Base-by-base conservation (phyloP, 2,797 vertebrate genomes). In the Melanotaenia maccullochi region DNA sequence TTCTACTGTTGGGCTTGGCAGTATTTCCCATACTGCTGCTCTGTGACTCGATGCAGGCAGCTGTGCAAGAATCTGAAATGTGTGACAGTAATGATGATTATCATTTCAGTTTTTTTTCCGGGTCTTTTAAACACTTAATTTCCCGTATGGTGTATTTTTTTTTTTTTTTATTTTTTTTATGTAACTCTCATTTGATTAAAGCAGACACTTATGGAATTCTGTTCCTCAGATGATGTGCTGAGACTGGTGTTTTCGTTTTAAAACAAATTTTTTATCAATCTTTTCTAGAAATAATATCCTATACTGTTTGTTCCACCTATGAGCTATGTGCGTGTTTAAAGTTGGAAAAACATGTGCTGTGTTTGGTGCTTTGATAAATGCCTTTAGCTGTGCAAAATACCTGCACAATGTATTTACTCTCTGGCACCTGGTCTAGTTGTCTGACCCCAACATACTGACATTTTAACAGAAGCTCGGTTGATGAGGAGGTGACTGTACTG, bases 151-250 rank as follows among this genome's bases (percentile, higher is more conserved):
- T 92, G 86, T 85, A 65, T 75, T 86, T 85, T 92, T 85, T 92
- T 92, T 94, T 93, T 93, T 30, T 71, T 49, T 32, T 24, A 24
- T 2, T 92, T 92, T 94, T 94, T 93, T 38, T 69, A 49, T 38
- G 64, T 56, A 47, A 56, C 61, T 65, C 33, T 12, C 47, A 36
- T 61, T 73, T 62, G 40, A 52, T 74, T 60, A 91, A 71, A 88
- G 82, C 89, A 93, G 6, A 47, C 42, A 47, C 18, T 20, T 47
- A 44, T 44, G 42, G 20, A 20, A 18, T 44, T 44, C 16, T 44
- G 42, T 67, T 36, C 32, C 22, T 25, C 33, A 51, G 9, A 70
- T 56, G 18, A 70, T 67, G 18, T 82, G 66, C 73, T 62, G 25
- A 57, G 51, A 55, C 32, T 12, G 14, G 3, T 18, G 3, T 40